These are phyloP conservation scores for Myopa testacea DNA, from an alignment of 2,888 invertebrate species.

Conservation along the genomic window DNA sequence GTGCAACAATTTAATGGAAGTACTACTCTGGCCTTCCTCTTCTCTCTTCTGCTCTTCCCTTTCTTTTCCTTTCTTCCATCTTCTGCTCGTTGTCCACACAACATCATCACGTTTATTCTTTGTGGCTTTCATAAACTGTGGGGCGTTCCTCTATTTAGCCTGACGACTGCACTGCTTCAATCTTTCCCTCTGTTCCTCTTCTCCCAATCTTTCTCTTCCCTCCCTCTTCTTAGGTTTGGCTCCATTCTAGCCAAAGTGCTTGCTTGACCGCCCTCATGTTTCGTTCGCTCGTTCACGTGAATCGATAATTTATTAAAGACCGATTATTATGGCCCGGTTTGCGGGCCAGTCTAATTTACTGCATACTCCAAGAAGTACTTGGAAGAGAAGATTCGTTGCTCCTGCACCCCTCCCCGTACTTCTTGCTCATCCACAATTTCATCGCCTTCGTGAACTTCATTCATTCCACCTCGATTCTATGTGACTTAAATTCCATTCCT, in stretches of 20 bases:
- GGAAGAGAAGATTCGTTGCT: not conserved
- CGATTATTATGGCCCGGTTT: constrained; percentile 48
- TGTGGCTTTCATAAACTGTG: not conserved
- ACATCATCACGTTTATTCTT: not conserved
- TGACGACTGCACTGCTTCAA: not conserved
- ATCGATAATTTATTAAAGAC: constrained; percentile 52
- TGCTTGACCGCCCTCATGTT: constrained; percentile 6
- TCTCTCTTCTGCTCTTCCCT: not conserved
- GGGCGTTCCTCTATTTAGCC: not conserved
- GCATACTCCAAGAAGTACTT: not conserved
- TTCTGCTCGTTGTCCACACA: no score
- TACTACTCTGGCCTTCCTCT: not conserved
- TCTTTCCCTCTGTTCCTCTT: not conserved
- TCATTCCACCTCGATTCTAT: not conserved
- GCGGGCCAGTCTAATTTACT: constrained; percentile 45
- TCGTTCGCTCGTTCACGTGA: constrained; percentile 35
- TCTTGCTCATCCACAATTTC: not conserved
- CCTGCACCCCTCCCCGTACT: not conserved
- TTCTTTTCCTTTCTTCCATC: not conserved
- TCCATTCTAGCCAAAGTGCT: not conserved
- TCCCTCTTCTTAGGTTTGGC: not conserved
- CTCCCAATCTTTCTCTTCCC: not conserved
- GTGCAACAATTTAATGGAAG: not conserved
- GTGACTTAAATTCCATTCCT: not conserved
- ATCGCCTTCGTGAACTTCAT: not conserved